These are phyloP conservation scores for Gallinago paraguaiae DNA, from an alignment of 2,113 vertebrate genomes.

Conservation along the genomic window DNA sequence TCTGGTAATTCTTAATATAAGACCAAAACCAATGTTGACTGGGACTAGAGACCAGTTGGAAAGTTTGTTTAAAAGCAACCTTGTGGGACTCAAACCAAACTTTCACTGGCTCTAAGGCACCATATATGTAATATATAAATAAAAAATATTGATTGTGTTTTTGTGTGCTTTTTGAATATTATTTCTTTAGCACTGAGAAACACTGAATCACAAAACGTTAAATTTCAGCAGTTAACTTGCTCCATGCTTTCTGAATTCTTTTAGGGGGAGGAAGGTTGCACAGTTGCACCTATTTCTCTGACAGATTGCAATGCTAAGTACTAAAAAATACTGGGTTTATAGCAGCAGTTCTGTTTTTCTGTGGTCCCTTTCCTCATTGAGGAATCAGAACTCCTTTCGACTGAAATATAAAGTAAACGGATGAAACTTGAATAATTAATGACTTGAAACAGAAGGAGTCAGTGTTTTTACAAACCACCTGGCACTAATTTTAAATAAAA, in stretches of 20 bases:
- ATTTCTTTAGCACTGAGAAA: background rate
- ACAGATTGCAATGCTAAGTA: background rate
- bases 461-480: constrained; percentile 51
- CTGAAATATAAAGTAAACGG: constrained; percentile 40
- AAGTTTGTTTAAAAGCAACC: background rate
- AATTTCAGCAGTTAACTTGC: background rate
- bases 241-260: background rate
- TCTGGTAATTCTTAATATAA: background rate
- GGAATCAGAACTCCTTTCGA: constrained; percentile 37
- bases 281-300: background rate
- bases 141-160: background rate
- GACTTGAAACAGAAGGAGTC: constrained; percentile 21
- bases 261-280: background rate
- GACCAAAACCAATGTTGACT: background rate
- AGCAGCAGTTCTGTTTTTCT: background rate
- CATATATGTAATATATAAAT: background rate
- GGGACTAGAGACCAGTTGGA: background rate
- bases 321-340: background rate
- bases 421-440: constrained; percentile 67
- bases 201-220: background rate
- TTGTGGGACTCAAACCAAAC: background rate
- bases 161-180: background rate
- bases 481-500: constrained; percentile 61
- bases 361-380: background rate
- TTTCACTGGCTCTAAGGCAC: background rate